Percentiles rank a stretch among this genome's conserved stretches.
These are phyloP conservation scores for Tachina fera DNA, from an alignment of 2,888 invertebrate species.

Conservation along the genomic window DNA sequence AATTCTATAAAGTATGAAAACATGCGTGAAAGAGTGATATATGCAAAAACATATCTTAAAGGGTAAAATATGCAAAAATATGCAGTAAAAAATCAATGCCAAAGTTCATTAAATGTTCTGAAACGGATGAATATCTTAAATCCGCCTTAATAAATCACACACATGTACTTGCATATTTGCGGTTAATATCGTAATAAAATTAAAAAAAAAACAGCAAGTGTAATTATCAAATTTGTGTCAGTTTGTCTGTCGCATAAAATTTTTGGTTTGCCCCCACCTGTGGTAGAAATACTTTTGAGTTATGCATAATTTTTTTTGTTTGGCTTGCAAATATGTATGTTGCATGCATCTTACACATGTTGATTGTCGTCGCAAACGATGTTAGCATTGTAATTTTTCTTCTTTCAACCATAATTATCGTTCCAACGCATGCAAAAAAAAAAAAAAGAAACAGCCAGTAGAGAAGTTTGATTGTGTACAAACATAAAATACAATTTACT, in stretches of 20 bases:
- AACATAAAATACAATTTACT: conserved; percentile 46
- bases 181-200: no score
- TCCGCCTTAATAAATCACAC: no score
- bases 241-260: not conserved
- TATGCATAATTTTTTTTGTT: conserved; percentile 47
- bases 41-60: no score
- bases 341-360: conserved; percentile 67
- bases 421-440: conserved; percentile 55
- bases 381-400: conserved; percentile 67
- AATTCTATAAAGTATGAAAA: no score
- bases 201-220: no score
- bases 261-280: conserved; percentile 16
- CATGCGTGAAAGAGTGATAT: no score
- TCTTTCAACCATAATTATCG: conserved; percentile 65
- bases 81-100: no score
- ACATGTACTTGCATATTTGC: no score
- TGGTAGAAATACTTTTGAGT: conserved; percentile 7
- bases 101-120: no score
- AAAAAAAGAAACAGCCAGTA: not conserved
- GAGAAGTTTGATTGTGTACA: conserved; percentile 20
- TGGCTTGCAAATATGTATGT: conserved; percentile 59
- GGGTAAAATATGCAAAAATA: no score
- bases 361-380: conserved; percentile 68
- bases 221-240: no score
- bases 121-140: no score